Conservation (phyloP, 2,888 invertebrate species). For the Scaeva pyrastri region DNA sequence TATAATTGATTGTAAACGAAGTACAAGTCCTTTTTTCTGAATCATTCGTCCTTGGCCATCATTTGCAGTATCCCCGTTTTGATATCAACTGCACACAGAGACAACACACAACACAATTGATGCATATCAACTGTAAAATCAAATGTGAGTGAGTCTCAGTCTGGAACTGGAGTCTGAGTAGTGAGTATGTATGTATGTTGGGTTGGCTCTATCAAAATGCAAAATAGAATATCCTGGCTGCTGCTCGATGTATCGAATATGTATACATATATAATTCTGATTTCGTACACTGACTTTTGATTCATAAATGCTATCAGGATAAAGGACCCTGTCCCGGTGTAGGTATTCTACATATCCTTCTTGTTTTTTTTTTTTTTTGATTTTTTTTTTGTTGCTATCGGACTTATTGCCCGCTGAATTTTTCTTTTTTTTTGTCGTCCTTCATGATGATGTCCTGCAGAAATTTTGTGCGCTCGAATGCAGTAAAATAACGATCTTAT, state of each 20-base stretch:
- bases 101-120: background rate
- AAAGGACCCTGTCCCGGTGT: background rate
- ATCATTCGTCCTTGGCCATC: slow-evolving; percentile 66
- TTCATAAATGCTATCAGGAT: slow-evolving; percentile 45
- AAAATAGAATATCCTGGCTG: slow-evolving; percentile 46
- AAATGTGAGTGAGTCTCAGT: slow-evolving; percentile 34
- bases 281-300: slow-evolving; percentile 44
- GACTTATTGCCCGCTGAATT: slow-evolving; percentile 55
- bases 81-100: slow-evolving; percentile 53
- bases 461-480: slow-evolving; percentile 65
- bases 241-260: slow-evolving; percentile 42
- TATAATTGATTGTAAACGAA: slow-evolving; percentile 77
- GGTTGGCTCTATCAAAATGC: slow-evolving; percentile 34
- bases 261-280: slow-evolving; percentile 25
- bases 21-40: slow-evolving; percentile 74
- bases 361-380: background rate
- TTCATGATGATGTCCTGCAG: slow-evolving; percentile 10
- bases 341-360: background rate
- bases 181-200: too few species aligned
- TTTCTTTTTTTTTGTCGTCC: background rate
- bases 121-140: slow-evolving; percentile 22
- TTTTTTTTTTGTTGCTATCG: too few species aligned
- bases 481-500: slow-evolving; percentile 73
- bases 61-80: slow-evolving; percentile 44
- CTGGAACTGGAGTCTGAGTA: background rate